Conservation (phyloP, 1,140 invertebrate species). For the Magallana ariakensis region DNA sequence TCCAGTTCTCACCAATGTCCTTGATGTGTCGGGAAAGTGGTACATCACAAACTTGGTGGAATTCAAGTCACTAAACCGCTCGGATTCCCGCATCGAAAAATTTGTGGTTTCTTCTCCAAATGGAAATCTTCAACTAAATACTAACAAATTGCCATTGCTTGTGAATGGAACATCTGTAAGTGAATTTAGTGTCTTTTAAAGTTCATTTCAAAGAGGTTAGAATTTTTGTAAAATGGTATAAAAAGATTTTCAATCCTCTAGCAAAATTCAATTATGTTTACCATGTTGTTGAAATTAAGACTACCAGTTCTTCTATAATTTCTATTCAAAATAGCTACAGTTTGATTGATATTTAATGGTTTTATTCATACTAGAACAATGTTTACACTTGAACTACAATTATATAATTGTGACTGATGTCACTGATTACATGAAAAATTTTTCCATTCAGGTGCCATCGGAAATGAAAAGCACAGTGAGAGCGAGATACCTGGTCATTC, state of each 20-base stretch:
- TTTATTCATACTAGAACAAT: no score
- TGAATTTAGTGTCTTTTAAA: background rate
- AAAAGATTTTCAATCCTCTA: no score
- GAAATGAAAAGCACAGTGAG: slow-evolving; percentile 56
- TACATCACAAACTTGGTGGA: slow-evolving; percentile 61
- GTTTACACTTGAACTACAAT: no score
- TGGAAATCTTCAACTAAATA: slow-evolving; percentile 59
- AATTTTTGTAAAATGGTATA: background rate
- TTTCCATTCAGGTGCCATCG: background rate
- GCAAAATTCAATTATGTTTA: no score
- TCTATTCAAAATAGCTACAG: no score
- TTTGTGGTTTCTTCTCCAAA: slow-evolving; percentile 57
- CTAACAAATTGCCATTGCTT: slow-evolving; percentile 39
- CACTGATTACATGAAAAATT: no score
- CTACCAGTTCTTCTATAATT: no score
- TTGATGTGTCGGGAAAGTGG: slow-evolving; percentile 61
- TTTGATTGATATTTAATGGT: no score
- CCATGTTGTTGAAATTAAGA: no score
- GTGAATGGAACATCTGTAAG: slow-evolving; percentile 17
- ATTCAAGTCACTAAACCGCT: slow-evolving; percentile 58
- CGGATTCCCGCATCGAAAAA: slow-evolving; percentile 52
- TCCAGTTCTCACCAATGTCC: slow-evolving; percentile 59
- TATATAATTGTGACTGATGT: no score
- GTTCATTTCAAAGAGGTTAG: background rate
- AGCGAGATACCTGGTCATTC: slow-evolving; percentile 55